phyloP scores from a whole-genome alignment of 2,888 invertebrate genomes.

The Acanthosoma haemorrhoidale region DNA sequence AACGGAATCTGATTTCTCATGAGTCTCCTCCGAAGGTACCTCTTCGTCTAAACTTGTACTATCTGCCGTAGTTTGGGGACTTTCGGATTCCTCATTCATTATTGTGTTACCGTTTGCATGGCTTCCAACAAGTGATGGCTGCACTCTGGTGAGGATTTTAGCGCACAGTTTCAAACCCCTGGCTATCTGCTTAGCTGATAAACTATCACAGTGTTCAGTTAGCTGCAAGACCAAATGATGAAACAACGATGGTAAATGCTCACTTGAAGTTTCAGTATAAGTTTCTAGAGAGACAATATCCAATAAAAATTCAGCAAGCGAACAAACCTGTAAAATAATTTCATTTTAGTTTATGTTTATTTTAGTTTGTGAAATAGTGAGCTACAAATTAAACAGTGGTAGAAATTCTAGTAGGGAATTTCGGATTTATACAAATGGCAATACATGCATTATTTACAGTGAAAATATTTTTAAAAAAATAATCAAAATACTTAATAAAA shows the following conservation, averaged over 20 bases:
- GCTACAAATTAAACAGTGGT: too few species aligned
- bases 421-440: too few species aligned
- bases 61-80: slow-evolving; percentile 27
- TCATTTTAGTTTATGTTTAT: too few species aligned
- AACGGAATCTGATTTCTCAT: slow-evolving; percentile 33
- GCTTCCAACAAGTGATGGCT: slow-evolving; percentile 49
- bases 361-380: too few species aligned
- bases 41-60: slow-evolving; percentile 34
- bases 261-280: slow-evolving; percentile 68
- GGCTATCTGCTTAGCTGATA: slow-evolving; percentile 59
- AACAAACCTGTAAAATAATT: slow-evolving; percentile 59
- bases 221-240: slow-evolving; percentile 59
- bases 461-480: too few species aligned
- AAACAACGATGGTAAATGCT: slow-evolving; percentile 71
- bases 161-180: slow-evolving; percentile 62
- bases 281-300: slow-evolving; percentile 68
- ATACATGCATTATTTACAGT: too few species aligned
- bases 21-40: slow-evolving; percentile 15
- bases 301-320: slow-evolving; percentile 66
- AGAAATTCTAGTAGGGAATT: too few species aligned
- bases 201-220: slow-evolving; percentile 52
- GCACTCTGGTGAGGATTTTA: slow-evolving; percentile 68
- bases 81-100: not conserved
- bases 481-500: too few species aligned
- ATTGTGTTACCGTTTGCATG: not conserved